Evolutionary conservation across 2,797 vertebrate species (phyloP).

Genomic region (Acanthopagrus latus): DNA sequence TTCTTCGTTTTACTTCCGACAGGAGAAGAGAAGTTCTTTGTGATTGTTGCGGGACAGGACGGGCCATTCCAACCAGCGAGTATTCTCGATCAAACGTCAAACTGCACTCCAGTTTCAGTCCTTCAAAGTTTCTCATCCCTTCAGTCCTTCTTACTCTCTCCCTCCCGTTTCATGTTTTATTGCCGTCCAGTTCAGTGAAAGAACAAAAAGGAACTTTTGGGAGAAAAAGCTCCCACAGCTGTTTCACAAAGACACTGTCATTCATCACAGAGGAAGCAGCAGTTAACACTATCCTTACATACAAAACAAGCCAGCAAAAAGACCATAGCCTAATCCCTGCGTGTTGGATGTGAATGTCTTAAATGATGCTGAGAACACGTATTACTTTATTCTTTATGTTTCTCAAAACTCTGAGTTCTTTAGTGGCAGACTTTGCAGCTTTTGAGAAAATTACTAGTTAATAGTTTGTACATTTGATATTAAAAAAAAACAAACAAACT

Average conservation of each 20-base stretch:
- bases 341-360: conserved; percentile 59
- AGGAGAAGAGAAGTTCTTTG: conserved; percentile 59
- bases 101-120: conserved; percentile 52
- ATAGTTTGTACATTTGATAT: conserved; percentile 60
- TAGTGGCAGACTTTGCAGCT: conserved; percentile 71
- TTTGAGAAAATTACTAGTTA: conserved; percentile 55
- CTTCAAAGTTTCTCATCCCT: conserved; percentile 48
- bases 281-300: conserved; percentile 60
- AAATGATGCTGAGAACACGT: conserved; percentile 57
- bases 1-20: conserved; percentile 61
- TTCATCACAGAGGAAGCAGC: conserved; percentile 64
- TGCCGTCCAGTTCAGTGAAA: conserved; percentile 65
- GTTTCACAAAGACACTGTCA: conserved; percentile 58
- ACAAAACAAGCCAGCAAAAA: conserved; percentile 62
- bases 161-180: conserved; percentile 50
- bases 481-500: conserved; percentile 9
- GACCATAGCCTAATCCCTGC: conserved; percentile 64
- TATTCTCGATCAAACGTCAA: conserved; percentile 48
- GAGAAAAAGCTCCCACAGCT: conserved; percentile 36
- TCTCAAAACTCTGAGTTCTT: conserved; percentile 56
- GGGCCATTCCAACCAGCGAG: conserved; percentile 51
- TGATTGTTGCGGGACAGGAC: conserved; percentile 56
- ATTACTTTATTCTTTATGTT: conserved; percentile 64
- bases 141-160: conserved; percentile 50
- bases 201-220: conserved; percentile 39